phyloP scores from a whole-genome alignment of 2,797 vertebrate species.

The Tangara arthus region DNA sequence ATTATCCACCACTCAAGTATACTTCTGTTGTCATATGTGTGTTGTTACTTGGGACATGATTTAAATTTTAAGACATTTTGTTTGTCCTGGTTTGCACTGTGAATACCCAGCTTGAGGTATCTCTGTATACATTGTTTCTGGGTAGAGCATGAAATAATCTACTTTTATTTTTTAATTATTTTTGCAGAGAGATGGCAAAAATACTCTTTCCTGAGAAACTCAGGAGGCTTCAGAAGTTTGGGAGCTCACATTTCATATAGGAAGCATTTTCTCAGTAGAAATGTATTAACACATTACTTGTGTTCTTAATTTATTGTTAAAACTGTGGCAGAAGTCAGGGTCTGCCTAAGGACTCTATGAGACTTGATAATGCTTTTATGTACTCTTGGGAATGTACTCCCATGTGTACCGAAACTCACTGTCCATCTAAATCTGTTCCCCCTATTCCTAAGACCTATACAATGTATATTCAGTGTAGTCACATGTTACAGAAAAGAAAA shows the following conservation, averaged over 20 bases:
- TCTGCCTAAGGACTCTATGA: background rate
- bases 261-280: background rate
- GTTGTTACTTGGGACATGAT: background rate
- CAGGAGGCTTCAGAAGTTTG: background rate
- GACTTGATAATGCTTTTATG: background rate
- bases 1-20: background rate
- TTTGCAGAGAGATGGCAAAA: background rate
- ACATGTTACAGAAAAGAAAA: background rate
- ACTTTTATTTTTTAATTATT: background rate
- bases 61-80: background rate
- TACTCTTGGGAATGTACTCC: background rate
- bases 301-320: background rate
- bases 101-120: background rate
- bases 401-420: background rate
- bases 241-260: background rate
- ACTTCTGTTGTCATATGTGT: background rate
- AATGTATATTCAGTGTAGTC: background rate
- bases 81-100: background rate
- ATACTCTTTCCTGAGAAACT: background rate
- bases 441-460: background rate
- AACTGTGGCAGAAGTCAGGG: background rate
- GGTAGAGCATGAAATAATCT: background rate
- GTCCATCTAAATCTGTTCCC: background rate
- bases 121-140: background rate
- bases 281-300: background rate